These are phyloP conservation scores for Muntiacus muntjak DNA, from an alignment of 2,113 vertebrate species.

Conservation along the genomic window DNA sequence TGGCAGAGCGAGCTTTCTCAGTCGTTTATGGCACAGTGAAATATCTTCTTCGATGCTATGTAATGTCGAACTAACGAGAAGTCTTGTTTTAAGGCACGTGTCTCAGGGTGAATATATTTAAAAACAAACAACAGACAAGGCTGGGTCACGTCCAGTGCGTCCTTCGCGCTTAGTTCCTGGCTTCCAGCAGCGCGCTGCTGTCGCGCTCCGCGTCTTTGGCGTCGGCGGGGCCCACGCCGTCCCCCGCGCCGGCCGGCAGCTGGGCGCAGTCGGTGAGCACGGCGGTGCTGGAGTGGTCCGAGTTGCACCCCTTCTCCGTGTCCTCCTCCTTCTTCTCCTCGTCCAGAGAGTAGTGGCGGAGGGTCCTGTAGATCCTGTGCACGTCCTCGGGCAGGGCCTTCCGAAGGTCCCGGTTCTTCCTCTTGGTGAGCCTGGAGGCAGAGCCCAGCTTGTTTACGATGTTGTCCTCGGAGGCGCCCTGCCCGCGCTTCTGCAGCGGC, in stretches of 20 bases:
- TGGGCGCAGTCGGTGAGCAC: slow-evolving; percentile 84
- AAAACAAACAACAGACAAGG: slow-evolving; percentile 42
- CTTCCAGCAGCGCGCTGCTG: slow-evolving; percentile 81
- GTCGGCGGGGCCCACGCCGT: slow-evolving; percentile 83
- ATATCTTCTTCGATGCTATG: slow-evolving; percentile 80
- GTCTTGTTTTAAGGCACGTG: slow-evolving; percentile 87
- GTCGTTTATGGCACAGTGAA: slow-evolving; percentile 87
- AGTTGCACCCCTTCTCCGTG: slow-evolving; percentile 85
- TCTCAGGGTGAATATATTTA: slow-evolving; percentile 81
- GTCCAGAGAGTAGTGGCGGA: slow-evolving; percentile 85
- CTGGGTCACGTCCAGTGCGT: slow-evolving; percentile 61
- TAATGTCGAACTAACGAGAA: slow-evolving; percentile 81
- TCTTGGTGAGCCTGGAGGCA: slow-evolving; percentile 89
- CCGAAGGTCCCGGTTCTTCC: slow-evolving; percentile 91
- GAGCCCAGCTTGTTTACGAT: slow-evolving; percentile 95
- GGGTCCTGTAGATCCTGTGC: slow-evolving; percentile 86
- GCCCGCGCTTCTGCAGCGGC: slow-evolving; percentile 86
- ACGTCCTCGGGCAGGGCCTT: slow-evolving; percentile 90
- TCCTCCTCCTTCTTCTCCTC: slow-evolving; percentile 86
- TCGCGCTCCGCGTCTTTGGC: slow-evolving; percentile 87
- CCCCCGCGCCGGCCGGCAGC: slow-evolving; percentile 83
- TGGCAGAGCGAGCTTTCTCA: slow-evolving; percentile 81
- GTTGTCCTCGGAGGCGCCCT: slow-evolving; percentile 93
- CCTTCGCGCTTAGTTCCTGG: slow-evolving; percentile 80
- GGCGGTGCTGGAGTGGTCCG: slow-evolving; percentile 85